These are phyloP conservation scores for Ceratotherium simum DNA, from an alignment of 2,113 vertebrate species.

Conservation along the genomic window DNA sequence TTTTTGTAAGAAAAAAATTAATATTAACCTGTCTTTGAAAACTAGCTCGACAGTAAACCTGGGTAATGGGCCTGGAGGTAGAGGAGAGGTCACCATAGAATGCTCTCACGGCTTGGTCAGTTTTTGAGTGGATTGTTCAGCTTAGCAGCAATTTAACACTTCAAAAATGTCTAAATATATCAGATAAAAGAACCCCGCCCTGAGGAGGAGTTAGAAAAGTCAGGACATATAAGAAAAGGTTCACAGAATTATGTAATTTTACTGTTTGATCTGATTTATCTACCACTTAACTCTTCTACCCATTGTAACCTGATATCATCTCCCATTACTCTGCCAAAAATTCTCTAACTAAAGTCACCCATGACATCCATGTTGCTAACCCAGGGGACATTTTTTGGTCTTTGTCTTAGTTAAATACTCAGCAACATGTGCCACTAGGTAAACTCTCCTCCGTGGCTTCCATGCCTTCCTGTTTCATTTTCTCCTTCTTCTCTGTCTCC, in stretches of 20 bases:
- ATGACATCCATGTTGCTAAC: background rate
- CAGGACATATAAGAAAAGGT: background rate
- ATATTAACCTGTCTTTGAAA: background rate
- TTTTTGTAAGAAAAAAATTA: background rate
- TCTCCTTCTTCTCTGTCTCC: background rate
- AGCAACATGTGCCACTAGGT: fast-evolving
- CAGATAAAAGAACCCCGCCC: background rate
- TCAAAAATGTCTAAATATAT: background rate
- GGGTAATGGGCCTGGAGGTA: background rate
- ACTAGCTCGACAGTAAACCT: background rate
- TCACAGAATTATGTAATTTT: background rate
- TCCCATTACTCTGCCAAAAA: background rate
- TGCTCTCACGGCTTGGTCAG: background rate
- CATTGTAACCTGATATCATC: background rate
- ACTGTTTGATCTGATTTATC: background rate
- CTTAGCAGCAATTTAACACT: background rate
- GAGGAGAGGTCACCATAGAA: background rate
- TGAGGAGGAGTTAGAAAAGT: background rate
- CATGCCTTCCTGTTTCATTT: background rate
- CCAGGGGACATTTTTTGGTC: background rate
- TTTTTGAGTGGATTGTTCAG: background rate
- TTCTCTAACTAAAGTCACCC: no score
- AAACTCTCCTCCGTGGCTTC: background rate
- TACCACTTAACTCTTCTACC: background rate
- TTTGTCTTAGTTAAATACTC: background rate